These are phyloP conservation scores for Corythornis leucogaster DNA, from an alignment of 2,797 vertebrate genomes.

Conservation along the genomic window DNA sequence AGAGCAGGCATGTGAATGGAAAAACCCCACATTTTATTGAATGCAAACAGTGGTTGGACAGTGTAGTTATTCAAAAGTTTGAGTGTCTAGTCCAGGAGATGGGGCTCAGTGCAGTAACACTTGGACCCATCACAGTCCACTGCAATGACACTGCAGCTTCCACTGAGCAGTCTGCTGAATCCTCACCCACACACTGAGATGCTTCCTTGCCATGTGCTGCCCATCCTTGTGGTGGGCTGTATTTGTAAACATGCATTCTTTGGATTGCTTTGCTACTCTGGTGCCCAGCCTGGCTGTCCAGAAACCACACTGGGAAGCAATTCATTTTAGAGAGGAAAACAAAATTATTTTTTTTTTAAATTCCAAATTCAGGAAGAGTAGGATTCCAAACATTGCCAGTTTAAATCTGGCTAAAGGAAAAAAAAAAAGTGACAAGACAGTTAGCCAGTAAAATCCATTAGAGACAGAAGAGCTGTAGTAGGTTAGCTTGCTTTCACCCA, in stretches of 20 bases:
- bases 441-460: constrained; percentile 16
- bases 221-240: background rate
- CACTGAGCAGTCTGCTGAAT: background rate
- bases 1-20: constrained; percentile 2
- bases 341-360: no score
- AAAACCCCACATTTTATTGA: constrained; percentile 56
- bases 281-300: constrained; percentile 21
- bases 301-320: background rate
- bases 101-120: background rate
- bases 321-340: background rate
- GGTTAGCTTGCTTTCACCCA: constrained; percentile 33
- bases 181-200: background rate
- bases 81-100: constrained; percentile 17
- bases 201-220: background rate
- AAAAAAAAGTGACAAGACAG: background rate
- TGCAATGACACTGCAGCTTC: background rate
- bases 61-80: background rate
- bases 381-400: constrained; percentile 2
- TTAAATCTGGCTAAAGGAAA: constrained; percentile 14
- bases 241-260: constrained; percentile 59
- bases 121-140: constrained; percentile 1
- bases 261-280: constrained; percentile 38
- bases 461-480: constrained; percentile 27
- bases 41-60: constrained; percentile 54
- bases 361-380: constrained; percentile 8